Base-by-base conservation (phyloP, 2,797 vertebrate genomes). In the Melanotaenia parkinsoni region DNA sequence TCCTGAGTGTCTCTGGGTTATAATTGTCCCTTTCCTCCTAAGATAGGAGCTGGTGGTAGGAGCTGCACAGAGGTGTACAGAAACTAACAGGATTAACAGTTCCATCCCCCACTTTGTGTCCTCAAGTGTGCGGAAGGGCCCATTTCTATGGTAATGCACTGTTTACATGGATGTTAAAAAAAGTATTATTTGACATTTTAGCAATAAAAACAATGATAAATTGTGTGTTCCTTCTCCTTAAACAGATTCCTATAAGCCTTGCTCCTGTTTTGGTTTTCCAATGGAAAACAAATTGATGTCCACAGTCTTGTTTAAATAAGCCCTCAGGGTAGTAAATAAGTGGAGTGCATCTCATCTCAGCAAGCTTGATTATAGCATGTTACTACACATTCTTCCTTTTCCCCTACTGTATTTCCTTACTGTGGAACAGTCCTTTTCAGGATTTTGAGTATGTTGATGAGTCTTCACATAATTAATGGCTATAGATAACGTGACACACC, bases 101-200 rank as follows among this genome's bases (percentile, higher is more conserved):
- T 82, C 83, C 84, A 80, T 72, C 82, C 79, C 88, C 77, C 79
- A 86, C 78, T 80, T 77, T 73, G 76, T 22, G 83, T 79, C 82
- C 74, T 76, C 84, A 81, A 74, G 76, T 79, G 80, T 82, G 82
- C 84, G 80, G 84, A 82, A 81, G 83, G 85, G 90, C 82, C 85
- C 79, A 91, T 95, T 90, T 94, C 86, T 81, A 91, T 93, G 91
- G 77, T 92, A 95, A 94, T 94, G 68, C 81, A 47, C 58, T 88
- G 83, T 93, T 93, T 91, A 91, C 83, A 85, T 79, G 80, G 83
- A 88, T 82, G 74, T 30, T 32, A 28, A 57, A 30, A 26, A 7
- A 88, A 79, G 65, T 80, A 80, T 88, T 84, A 86, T 91, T 90
- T 90, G 72, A 72, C 58, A 81, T 87, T 93, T 89, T 82, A 82